Conservation (phyloP, 2,888 invertebrate species). For the Pandemis cinnamomeana region DNA sequence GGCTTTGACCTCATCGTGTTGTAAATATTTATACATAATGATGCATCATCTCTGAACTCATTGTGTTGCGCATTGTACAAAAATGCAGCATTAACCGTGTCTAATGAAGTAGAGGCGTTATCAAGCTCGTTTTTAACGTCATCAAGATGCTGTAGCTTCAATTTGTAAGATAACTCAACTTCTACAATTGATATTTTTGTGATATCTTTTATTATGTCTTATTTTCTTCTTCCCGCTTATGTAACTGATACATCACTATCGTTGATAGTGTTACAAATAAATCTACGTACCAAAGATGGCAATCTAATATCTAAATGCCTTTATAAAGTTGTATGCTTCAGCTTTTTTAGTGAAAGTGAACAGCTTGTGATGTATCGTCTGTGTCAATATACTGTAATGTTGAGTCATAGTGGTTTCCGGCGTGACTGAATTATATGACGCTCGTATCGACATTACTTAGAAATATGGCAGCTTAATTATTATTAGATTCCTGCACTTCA, state of each 20-base stretch:
- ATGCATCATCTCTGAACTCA: not conserved
- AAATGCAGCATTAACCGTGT: slow-evolving; percentile 40
- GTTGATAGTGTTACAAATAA: too few species aligned
- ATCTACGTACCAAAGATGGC: not conserved
- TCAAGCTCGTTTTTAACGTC: not conserved
- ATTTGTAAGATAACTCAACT: not conserved
- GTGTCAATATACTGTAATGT: slow-evolving; percentile 21
- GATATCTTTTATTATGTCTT: too few species aligned
- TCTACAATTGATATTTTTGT: too few species aligned
- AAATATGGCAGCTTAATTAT: slow-evolving; percentile 28
- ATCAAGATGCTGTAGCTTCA: not conserved
- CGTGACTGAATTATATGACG: slow-evolving; percentile 27
- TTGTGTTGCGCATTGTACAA: slow-evolving; percentile 42
- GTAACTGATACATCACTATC: too few species aligned
- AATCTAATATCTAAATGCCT: slow-evolving; percentile 11
- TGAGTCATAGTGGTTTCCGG: slow-evolving; percentile 26
- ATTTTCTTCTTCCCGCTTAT: too few species aligned
- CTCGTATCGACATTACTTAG: slow-evolving; percentile 15
- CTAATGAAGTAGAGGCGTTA: slow-evolving; percentile 12
- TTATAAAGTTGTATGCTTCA: slow-evolving; percentile 8
- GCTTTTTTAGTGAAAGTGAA: slow-evolving; percentile 35
- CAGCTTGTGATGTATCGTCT: not conserved
- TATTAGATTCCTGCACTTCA: slow-evolving; percentile 18
- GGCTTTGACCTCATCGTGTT: not conserved
- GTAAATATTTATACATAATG: not conserved